Evolutionary conservation across 2,888 invertebrate species (phyloP), one percentile per base, ranked within the genome.

Genomic region (Tortricodes alternella): DNA sequence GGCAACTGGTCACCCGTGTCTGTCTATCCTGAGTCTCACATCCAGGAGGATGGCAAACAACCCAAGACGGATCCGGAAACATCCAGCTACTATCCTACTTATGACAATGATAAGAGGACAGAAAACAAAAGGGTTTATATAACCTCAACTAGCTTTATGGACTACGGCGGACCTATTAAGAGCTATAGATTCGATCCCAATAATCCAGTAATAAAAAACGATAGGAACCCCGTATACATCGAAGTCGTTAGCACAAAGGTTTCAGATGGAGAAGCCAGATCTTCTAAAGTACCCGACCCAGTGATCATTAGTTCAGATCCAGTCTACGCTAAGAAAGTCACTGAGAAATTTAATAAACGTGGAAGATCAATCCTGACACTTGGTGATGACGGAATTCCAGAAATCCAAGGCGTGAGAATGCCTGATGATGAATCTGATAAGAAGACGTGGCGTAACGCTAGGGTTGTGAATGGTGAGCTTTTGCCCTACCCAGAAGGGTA

Each of bases 361-460:
- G 93, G 92, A 9, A 88, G 95, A 46, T 93, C 94, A 1, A 91
- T 94, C 4, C 83, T 95, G 60, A 92, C 93, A 6, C 73, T 95
- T 1, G 95, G 93, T 46, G 85, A 91, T 4, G 95, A 95, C 66
- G 95, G 95, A 0, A 94, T 95, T 19, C 96, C 96, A 0, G 93
- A 96, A 46, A 95, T 97, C 39, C 95, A 96, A 49, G 96, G 96
- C 0, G 93, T 95, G 0, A 92, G 97, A 56, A 94, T 96, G 34
- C 97, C 97, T 0, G 97, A 97, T 71, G 95, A 96, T 64, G 95
- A 95, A 53, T 94, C 94, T 44, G 96, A 96, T 70, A 94, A 94
- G 63, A 95, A 95, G 75, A 95, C 94, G 0, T 97, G 97, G 97
- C 92, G 97, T 51, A 97, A 97, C 80, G 97, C 97, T 0, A 92